phyloP scores from a whole-genome alignment of 2,888 invertebrate species.

The Mechanitis messenoides region DNA sequence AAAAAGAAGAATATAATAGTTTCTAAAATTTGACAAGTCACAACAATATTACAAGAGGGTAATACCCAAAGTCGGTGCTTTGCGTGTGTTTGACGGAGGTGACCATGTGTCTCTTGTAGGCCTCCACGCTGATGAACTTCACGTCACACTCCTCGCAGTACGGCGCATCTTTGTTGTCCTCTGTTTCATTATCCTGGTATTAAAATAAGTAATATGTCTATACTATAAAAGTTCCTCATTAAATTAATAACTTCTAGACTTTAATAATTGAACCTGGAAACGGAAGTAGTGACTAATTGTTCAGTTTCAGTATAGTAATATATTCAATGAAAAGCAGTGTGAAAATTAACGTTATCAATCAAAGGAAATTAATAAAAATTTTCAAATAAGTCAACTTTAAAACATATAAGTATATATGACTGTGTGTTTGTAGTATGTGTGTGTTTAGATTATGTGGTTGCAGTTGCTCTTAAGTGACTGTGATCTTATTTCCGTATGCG shows the following conservation, averaged over 20 bases:
- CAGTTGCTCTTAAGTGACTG: neutral
- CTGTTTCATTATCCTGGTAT: constrained; percentile 33
- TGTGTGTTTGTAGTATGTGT: neutral
- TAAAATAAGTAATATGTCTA: neutral
- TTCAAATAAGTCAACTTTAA: too few species aligned
- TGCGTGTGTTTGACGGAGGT: constrained; percentile 55
- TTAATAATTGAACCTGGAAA: too few species aligned
- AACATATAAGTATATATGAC: too few species aligned
- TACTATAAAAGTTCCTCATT: neutral
- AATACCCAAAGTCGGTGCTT: constrained; percentile 47
- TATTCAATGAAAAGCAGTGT: too few species aligned
- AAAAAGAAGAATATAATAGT: neutral
- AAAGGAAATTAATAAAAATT: too few species aligned
- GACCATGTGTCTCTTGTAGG: constrained; percentile 63
- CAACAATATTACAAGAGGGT: too few species aligned
- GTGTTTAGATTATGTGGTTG: neutral
- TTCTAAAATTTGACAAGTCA: neutral
- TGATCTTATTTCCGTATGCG: neutral
- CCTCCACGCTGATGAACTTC: constrained; percentile 55
- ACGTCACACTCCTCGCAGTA: constrained; percentile 63
- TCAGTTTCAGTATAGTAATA: too few species aligned
- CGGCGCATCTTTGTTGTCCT: constrained; percentile 39
- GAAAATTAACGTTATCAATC: too few species aligned
- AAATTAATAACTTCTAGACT: too few species aligned
- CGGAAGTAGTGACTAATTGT: too few species aligned